Conservation (phyloP, 2,113 vertebrate genomes). For the Scartelaos histophorus region DNA sequence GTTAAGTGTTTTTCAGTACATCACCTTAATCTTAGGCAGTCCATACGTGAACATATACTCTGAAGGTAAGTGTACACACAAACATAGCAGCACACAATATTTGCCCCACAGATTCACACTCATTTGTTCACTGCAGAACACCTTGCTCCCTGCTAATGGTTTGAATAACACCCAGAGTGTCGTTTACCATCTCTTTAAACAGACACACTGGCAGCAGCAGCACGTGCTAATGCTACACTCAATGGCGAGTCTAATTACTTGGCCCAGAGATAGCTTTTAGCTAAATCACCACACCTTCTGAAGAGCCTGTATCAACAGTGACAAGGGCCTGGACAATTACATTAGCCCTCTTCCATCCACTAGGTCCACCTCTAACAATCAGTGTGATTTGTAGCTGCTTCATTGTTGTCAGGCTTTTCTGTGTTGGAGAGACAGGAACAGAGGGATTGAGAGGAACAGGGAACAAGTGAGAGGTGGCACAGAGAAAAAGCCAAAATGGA, state of each 20-base stretch:
- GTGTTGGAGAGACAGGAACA: conserved; percentile 48
- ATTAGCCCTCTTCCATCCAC: conserved; percentile 77
- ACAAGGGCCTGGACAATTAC: conserved; percentile 82
- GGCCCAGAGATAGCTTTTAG: conserved; percentile 85
- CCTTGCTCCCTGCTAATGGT: conserved; percentile 73
- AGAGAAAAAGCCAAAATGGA: conserved; percentile 33
- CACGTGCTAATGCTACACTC: conserved; percentile 75
- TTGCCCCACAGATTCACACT: conserved; percentile 44
- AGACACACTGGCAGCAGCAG: conserved; percentile 54
- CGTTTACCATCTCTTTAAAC: conserved; percentile 41
- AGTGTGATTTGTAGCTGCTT: conserved; percentile 75
- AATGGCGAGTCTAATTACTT: conserved; percentile 84
- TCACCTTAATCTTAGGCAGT: conserved; percentile 63
- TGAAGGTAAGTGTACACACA: conserved; percentile 13
- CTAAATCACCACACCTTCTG: conserved; percentile 81
- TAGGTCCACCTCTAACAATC: conserved; percentile 74
- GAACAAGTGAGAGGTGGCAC: conserved; percentile 37
- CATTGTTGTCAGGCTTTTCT: conserved; percentile 77
- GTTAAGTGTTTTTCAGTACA: conserved; percentile 70
- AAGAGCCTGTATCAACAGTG: conserved; percentile 83
- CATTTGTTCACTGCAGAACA: conserved; percentile 63
- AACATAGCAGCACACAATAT: conserved; percentile 16
- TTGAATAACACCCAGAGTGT: conserved; percentile 78
- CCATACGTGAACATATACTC: conserved; percentile 37
- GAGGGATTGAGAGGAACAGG: conserved; percentile 30